A percentile compares a stretch with the other conserved stretches of the same genome.
phyloP scores from a whole-genome alignment of 2,888 invertebrate genomes.

The Nasonia oneida region DNA sequence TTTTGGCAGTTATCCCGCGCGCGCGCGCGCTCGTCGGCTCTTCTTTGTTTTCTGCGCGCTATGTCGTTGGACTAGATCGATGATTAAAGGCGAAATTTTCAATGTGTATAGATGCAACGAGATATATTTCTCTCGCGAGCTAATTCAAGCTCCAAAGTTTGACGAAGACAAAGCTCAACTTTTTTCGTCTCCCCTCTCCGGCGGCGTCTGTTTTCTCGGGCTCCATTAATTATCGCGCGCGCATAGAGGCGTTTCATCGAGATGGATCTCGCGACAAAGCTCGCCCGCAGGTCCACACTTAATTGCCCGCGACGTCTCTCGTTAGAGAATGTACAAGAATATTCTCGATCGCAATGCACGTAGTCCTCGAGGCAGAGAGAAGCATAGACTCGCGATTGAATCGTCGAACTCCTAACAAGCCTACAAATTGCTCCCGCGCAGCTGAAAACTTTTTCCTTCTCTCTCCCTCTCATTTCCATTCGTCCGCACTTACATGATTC shows the following conservation, averaged over 20 bases:
- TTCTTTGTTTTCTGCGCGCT: neutral
- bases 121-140: neutral
- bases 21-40: neutral
- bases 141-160: conserved; percentile 47
- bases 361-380: conserved; percentile 1
- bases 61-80: neutral
- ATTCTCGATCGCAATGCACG: neutral
- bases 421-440: neutral
- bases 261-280: conserved; percentile 2
- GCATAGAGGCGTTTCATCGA: neutral
- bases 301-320: neutral
- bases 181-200: neutral
- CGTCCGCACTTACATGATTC: neutral
- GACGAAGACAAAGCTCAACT: conserved; percentile 50
- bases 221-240: conserved; percentile 28
- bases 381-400: neutral
- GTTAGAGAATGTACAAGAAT: conserved; percentile 6
- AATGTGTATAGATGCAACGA: no score
- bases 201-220: neutral
- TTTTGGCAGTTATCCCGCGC: conserved; percentile 21
- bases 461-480: neutral
- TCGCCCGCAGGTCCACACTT: neutral
- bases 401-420: conserved; percentile 6
- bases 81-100: neutral
- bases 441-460: conserved; percentile 4